These are phyloP conservation scores for Aldabrachelys gigantea DNA, from an alignment of 2,113 vertebrate genomes.

Conservation along the genomic window DNA sequence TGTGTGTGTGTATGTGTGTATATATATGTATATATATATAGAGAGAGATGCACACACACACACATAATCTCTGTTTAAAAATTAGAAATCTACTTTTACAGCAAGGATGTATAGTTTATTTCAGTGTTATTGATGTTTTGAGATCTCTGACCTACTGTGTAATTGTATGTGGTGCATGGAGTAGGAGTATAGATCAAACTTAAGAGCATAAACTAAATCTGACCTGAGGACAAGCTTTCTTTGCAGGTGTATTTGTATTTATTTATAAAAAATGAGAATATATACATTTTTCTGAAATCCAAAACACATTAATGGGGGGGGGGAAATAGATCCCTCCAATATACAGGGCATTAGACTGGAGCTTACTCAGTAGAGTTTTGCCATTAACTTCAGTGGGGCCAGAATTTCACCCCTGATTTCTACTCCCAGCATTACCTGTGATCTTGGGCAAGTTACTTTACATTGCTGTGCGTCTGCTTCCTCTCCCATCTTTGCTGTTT, in stretches of 20 bases:
- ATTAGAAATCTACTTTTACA: background rate
- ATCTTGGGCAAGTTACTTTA: background rate
- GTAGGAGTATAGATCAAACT: background rate
- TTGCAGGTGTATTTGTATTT: background rate
- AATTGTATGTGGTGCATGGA: conserved; percentile 23
- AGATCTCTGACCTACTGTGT: background rate
- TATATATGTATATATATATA: too few relatives aligned
- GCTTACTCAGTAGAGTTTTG: background rate
- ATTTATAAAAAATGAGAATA: conserved; percentile 23
- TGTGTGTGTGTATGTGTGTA: background rate
- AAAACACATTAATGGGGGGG: background rate
- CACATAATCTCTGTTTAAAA: background rate
- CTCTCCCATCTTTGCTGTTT: background rate
- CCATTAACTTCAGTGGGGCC: background rate
- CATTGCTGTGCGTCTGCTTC: background rate
- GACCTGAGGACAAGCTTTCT: conserved; percentile 16
- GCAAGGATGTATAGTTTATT: background rate
- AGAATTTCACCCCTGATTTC: background rate
- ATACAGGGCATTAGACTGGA: background rate
- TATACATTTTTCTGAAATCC: background rate
- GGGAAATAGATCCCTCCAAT: background rate
- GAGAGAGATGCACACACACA: background rate
- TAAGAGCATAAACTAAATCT: background rate
- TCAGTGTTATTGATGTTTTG: conserved; percentile 5
- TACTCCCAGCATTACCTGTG: rapidly evolving